A percentile compares a stretch with the other conserved stretches of the same genome.
These are phyloP conservation scores for Pristiophorus japonicus DNA, from an alignment of 2,113 vertebrate genomes.

Conservation along the genomic window DNA sequence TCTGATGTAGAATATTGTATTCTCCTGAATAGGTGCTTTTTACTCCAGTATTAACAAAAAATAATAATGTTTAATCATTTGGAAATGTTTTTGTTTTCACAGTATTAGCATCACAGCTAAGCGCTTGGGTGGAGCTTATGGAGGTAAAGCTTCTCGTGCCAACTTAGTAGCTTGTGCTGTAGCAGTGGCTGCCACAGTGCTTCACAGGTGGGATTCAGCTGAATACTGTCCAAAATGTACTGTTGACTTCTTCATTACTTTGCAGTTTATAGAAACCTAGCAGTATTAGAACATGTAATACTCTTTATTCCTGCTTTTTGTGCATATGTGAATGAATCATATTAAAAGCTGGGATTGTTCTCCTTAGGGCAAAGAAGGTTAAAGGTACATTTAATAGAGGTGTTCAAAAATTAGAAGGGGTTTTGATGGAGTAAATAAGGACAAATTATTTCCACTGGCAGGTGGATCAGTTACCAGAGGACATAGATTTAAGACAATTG, in stretches of 20 bases:
- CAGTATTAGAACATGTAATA: neutral
- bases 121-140: slow-evolving; percentile 33
- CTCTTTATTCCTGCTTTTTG: neutral
- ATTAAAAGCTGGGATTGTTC: neutral
- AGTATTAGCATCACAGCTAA: slow-evolving; percentile 9
- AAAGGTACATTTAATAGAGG: neutral
- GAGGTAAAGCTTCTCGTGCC: slow-evolving; percentile 11
- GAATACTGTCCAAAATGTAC: neutral
- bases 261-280: neutral
- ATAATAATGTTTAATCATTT: neutral
- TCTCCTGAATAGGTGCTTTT: no score
- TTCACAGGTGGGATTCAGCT: neutral
- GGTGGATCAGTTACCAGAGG: neutral
- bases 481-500: neutral
- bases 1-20: neutral
- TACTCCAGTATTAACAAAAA: neutral
- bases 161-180: neutral
- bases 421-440: neutral
- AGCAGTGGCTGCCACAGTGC: neutral
- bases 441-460: neutral
- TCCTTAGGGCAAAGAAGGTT: neutral
- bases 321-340: neutral
- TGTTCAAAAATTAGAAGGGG: neutral
- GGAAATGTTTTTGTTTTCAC: slow-evolving; percentile 2
- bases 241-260: neutral